A percentile compares a stretch with the other conserved stretches of the same genome.
phyloP scores from a whole-genome alignment of 2,113 vertebrate species.

The Nettapus auritus region DNA sequence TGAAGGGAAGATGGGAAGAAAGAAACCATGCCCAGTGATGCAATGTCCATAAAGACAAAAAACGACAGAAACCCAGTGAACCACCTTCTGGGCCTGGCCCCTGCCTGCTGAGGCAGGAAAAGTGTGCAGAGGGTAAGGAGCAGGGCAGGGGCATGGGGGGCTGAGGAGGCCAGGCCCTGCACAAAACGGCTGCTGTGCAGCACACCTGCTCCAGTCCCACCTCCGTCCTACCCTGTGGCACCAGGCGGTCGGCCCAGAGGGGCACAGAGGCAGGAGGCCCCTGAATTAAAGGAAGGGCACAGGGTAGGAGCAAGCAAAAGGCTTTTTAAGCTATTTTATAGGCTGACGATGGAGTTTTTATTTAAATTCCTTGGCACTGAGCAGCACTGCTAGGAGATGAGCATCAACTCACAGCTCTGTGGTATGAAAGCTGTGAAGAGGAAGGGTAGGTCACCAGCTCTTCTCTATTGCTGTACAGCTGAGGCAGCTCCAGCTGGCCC shows the following conservation, averaged over 20 bases:
- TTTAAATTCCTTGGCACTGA: background rate
- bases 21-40: background rate
- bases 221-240: accelerated
- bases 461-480: background rate
- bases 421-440: background rate
- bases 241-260: accelerated
- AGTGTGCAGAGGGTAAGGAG: background rate
- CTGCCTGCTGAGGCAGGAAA: background rate
- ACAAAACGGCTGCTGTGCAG: conserved; percentile 46
- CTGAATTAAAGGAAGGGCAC: background rate
- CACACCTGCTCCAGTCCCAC: background rate
- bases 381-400: background rate
- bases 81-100: background rate
- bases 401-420: background rate
- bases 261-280: background rate
- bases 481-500: background rate
- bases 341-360: background rate
- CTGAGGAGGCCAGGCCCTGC: background rate
- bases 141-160: background rate
- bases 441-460: background rate
- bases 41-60: background rate
- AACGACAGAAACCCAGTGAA: background rate
- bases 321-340: background rate
- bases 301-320: background rate
- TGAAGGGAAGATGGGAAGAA: background rate